phyloP scores from a whole-genome alignment of 35 echinoderm and acorn worm genomes.

The Heliocidaris erythrogramma region DNA sequence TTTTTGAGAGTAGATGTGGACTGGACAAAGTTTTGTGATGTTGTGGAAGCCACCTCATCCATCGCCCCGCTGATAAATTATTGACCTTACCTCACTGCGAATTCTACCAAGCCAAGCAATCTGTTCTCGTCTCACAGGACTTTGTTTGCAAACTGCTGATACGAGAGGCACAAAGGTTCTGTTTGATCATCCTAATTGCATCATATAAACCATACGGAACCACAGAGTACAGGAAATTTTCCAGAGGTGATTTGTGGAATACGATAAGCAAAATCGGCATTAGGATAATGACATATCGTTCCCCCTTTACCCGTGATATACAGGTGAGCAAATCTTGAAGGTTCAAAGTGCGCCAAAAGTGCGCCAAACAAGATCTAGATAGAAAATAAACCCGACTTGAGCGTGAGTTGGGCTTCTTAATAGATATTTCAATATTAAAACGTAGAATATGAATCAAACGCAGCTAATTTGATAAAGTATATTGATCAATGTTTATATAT shows the following conservation, averaged over 20 bases:
- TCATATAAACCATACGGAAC: neutral
- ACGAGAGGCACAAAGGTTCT: neutral
- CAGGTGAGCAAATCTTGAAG: neutral
- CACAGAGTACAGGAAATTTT: neutral
- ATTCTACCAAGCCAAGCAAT: neutral
- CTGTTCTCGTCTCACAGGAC: constrained; percentile 1
- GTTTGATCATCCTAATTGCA: neutral
- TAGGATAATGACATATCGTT: neutral
- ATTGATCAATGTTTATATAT: no score
- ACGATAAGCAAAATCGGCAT: neutral
- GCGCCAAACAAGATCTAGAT: no score
- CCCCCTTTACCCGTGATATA: neutral
- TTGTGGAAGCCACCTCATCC: neutral
- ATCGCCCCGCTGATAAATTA: neutral
- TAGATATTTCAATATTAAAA: no score
- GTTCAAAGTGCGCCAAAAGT: neutral
- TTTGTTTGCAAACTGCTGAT: constrained; percentile 4
- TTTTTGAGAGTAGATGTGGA: constrained; percentile 12
- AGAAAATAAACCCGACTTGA: no score
- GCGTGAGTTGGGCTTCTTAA: no score
- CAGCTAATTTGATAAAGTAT: no score
- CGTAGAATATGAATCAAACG: no score
- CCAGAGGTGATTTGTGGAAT: neutral
- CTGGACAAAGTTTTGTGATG: neutral
- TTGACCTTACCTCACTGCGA: neutral